Percentiles rank a stretch among this genome's conserved stretches.
Evolutionary conservation across 2,113 vertebrate species (phyloP).

Genomic region (Mionectes macconnelli): DNA sequence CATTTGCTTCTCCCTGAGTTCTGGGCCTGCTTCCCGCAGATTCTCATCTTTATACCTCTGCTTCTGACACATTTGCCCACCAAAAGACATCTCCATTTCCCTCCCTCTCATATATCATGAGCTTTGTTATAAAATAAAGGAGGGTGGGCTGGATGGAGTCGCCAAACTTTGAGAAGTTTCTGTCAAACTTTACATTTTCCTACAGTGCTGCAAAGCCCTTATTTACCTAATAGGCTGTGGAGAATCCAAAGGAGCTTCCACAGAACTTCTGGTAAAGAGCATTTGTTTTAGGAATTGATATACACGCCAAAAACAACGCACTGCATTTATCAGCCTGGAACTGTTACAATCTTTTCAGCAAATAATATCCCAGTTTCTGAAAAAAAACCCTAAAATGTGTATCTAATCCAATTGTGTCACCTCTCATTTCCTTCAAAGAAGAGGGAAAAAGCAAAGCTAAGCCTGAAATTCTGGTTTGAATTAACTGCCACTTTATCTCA

Average conservation of each 20-base stretch:
- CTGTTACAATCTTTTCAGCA: constrained; percentile 39
- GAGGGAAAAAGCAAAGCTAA: neutral
- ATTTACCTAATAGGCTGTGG: neutral
- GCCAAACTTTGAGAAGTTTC: constrained; percentile 9
- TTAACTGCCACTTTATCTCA: constrained; percentile 62
- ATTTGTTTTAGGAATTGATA: neutral
- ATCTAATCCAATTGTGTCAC: constrained; percentile 46
- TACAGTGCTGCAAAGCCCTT: neutral
- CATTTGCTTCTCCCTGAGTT: neutral
- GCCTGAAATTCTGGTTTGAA: constrained; percentile 43
- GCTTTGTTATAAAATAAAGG: neutral
- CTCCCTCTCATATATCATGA: neutral
- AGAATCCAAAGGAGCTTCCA: neutral
- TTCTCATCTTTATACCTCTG: neutral
- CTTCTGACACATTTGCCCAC: neutral
- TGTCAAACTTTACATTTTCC: neutral
- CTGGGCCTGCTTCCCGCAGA: neutral
- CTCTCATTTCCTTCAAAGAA: constrained; percentile 43
- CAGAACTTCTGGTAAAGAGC: constrained; percentile 28
- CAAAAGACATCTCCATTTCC: neutral
- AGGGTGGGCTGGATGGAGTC: neutral
- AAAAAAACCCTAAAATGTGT: constrained; percentile 12
- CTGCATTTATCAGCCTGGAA: constrained; percentile 34
- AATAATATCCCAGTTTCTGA: constrained; percentile 33
- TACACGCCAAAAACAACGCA: constrained; percentile 9